A percentile compares a stretch with the other conserved stretches of the same genome.
phyloP scores from a whole-genome alignment of 2,797 vertebrate genomes.

The Mormyrus proboscirostris region DNA sequence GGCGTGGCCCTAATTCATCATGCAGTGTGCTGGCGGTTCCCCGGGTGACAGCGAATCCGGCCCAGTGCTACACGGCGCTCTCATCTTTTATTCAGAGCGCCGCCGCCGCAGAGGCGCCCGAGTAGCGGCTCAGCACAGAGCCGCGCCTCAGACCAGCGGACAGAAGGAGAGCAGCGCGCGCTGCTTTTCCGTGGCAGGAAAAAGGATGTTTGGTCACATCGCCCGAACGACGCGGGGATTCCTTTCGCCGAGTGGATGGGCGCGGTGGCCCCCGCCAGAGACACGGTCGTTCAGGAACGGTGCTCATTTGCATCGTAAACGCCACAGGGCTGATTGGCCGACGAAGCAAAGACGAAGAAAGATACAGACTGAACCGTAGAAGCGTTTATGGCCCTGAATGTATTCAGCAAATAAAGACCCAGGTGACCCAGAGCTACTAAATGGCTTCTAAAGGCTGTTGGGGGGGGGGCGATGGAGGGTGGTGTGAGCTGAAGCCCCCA shows the following conservation, averaged over 20 bases:
- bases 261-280: neutral
- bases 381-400: neutral
- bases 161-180: neutral
- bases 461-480: neutral
- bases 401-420: neutral
- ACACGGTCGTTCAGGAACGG: neutral
- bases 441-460: neutral
- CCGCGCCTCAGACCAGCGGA: neutral
- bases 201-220: neutral
- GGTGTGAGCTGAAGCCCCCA: neutral
- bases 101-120: neutral
- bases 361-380: too few relatives aligned
- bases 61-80: neutral
- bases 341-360: neutral
- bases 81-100: conserved; percentile 12
- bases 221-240: neutral
- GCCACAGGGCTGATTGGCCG: neutral
- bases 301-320: neutral
- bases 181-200: neutral
- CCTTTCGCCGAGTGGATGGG: neutral
- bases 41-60: neutral
- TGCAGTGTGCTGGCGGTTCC: neutral
- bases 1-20: conserved; percentile 2
- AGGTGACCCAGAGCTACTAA: neutral
- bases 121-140: neutral